phyloP scores from a whole-genome alignment of 2,888 invertebrate genomes.

The Pristionchus japonicus region DNA sequence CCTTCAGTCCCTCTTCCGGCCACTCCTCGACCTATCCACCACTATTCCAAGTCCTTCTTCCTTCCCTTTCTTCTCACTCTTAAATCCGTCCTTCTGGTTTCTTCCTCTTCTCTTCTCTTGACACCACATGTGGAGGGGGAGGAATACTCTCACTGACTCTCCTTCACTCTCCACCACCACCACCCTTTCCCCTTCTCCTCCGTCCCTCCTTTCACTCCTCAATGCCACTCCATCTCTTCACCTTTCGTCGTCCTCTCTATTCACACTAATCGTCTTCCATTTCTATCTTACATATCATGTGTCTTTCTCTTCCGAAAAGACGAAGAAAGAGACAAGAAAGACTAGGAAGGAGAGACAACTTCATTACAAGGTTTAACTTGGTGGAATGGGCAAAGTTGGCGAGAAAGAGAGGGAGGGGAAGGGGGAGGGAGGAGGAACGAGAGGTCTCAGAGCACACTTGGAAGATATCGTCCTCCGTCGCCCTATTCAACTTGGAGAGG shows the following conservation, averaged over 20 bases:
- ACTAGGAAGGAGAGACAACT: conserved; percentile 45
- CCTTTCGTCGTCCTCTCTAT: conserved; percentile 9
- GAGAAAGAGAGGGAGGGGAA: conserved; percentile 12
- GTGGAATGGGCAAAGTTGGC: conserved; percentile 36
- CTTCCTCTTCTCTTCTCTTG: conserved; percentile 32
- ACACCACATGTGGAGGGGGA: conserved; percentile 36
- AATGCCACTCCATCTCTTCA: conserved; percentile 35
- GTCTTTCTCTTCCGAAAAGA: conserved; percentile 32
- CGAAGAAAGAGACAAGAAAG: conserved; percentile 31
- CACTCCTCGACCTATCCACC: neutral
- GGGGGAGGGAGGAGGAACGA: conserved; percentile 1
- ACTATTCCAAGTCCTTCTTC: conserved; percentile 28
- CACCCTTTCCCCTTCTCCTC: neutral
- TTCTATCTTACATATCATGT: conserved; percentile 22
- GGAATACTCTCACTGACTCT: conserved; percentile 28
- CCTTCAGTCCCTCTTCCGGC: conserved; percentile 4
- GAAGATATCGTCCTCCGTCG: conserved; percentile 25
- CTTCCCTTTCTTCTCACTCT: conserved; percentile 27
- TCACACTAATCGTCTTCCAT: conserved; percentile 41
- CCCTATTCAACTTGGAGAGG: neutral
- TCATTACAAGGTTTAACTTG: conserved; percentile 47
- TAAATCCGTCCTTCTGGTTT: conserved; percentile 28
- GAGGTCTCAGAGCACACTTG: conserved; percentile 39
- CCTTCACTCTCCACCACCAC: neutral
- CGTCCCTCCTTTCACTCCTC: conserved; percentile 5